Evolutionary conservation across 2,888 invertebrate genomes (phyloP).

Genomic region (Dione juno): DNA sequence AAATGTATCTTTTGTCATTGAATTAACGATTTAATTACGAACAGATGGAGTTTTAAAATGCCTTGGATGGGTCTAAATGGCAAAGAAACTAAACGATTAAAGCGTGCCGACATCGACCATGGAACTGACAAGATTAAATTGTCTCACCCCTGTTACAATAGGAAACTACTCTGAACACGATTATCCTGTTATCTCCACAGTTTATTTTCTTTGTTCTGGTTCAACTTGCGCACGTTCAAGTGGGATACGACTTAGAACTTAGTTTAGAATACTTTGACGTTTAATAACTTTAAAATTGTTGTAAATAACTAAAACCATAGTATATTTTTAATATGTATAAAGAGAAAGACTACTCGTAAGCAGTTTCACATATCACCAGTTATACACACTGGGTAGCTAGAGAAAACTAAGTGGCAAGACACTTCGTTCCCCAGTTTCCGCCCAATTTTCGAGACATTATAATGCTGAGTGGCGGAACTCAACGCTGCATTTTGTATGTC

Average conservation of each 20-base stretch:
- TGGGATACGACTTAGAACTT: constrained; percentile 38
- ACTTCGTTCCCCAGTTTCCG: too few relatives aligned
- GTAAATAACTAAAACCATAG: not conserved
- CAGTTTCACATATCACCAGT: too few relatives aligned
- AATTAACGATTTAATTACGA: constrained; percentile 19
- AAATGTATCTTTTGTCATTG: constrained; percentile 1
- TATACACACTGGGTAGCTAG: too few relatives aligned
- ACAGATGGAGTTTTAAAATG: constrained; percentile 18
- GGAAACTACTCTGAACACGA: constrained; percentile 65
- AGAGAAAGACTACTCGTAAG: too few relatives aligned
- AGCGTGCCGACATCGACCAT: constrained; percentile 58
- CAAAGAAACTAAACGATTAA: constrained; percentile 63
- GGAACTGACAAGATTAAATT: constrained; percentile 74
- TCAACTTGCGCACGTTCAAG: constrained; percentile 40
- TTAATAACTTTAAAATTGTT: constrained; percentile 12
- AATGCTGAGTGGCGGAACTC: too few relatives aligned
- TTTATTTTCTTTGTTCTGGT: constrained; percentile 54
- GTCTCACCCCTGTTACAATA: constrained; percentile 70
- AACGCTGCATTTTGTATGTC: too few relatives aligned
- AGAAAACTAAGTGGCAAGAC: too few relatives aligned
- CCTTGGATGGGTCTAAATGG: constrained; percentile 22
- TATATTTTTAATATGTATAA: not conserved
- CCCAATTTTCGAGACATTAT: too few relatives aligned
- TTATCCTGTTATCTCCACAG: constrained; percentile 72
- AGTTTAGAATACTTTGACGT: constrained; percentile 30